A percentile compares a stretch with the other conserved stretches of the same genome.
phyloP scores from a whole-genome alignment of 2,113 vertebrate species.

The Forbesichthys agassizii region DNA sequence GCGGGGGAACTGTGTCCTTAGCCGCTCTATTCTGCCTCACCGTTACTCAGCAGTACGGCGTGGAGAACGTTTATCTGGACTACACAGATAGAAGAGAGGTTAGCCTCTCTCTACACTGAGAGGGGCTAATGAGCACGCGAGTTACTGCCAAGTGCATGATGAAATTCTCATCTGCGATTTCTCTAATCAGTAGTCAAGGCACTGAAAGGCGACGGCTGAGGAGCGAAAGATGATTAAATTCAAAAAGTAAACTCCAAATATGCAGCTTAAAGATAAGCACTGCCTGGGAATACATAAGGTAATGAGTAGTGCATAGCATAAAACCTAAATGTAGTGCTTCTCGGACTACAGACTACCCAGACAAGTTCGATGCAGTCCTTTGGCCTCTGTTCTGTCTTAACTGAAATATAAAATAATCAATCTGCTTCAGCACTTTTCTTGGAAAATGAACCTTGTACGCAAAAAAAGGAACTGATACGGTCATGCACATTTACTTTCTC shows the following conservation, averaged over 20 bases:
- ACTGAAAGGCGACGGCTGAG: neutral
- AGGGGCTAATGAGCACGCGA: neutral
- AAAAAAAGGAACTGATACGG: neutral
- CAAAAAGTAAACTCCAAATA: neutral
- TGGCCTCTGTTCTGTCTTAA: too few species aligned
- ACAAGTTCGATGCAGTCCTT: too few species aligned
- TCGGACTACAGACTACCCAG: neutral
- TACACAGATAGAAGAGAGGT: slow-evolving; percentile 1
- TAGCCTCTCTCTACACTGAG: neutral
- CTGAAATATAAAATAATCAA: too few species aligned
- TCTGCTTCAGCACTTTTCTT: too few species aligned
- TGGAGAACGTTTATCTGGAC: slow-evolving; percentile 11
- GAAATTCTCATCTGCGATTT: neutral
- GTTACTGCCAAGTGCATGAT: neutral
- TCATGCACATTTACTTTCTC: neutral
- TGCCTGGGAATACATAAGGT: neutral
- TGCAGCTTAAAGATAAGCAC: neutral
- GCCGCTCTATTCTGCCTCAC: slow-evolving; percentile 1
- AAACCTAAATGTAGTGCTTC: neutral
- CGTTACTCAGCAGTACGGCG: slow-evolving; percentile 4
- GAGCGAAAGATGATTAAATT: neutral
- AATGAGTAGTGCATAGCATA: neutral
- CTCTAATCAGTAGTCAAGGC: neutral
- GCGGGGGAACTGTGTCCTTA: slow-evolving; percentile 6
- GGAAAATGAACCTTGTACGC: neutral